These are phyloP conservation scores for Echinops telfairi DNA, from an alignment of 2,113 vertebrate genomes.

Conservation along the genomic window DNA sequence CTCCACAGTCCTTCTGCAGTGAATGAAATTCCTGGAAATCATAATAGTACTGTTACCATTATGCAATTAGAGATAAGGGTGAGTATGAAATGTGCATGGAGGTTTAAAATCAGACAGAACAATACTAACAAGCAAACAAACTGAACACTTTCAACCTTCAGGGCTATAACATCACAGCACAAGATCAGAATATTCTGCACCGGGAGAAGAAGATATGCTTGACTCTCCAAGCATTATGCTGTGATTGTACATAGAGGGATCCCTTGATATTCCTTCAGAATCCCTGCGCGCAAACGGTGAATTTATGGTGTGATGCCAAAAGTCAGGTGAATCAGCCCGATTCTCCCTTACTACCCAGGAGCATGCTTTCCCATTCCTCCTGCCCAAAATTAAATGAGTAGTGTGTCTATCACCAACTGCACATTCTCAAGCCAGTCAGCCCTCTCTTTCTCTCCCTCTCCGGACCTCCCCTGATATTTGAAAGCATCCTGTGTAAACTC, in stretches of 20 bases:
- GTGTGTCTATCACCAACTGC: not conserved
- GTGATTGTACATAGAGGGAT: not conserved
- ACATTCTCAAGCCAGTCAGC: not conserved
- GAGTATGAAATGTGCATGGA: constrained; percentile 14
- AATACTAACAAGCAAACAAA: constrained; percentile 1
- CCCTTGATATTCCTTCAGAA: not conserved
- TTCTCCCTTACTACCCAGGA: not conserved
- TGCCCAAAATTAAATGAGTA: not conserved
- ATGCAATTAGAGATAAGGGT: not conserved
- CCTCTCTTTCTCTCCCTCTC: rapidly evolving
- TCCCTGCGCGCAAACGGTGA: not conserved
- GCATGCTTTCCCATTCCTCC: not conserved
- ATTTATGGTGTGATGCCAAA: not conserved
- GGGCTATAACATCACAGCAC: not conserved
- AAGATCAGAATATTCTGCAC: not conserved
- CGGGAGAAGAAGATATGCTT: not conserved
- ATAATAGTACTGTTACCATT: not conserved
- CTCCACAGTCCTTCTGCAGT: not conserved
- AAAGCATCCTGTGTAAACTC: not conserved
- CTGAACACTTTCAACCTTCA: not conserved
- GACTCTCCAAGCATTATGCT: not conserved
- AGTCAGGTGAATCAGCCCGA: not conserved
- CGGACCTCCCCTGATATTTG: not conserved
- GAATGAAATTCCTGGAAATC: constrained; percentile 7
- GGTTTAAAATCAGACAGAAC: constrained; percentile 19